Evolutionary conservation across 2,888 invertebrate genomes (phyloP).

Genomic region (Sclerodermus sp.): DNA sequence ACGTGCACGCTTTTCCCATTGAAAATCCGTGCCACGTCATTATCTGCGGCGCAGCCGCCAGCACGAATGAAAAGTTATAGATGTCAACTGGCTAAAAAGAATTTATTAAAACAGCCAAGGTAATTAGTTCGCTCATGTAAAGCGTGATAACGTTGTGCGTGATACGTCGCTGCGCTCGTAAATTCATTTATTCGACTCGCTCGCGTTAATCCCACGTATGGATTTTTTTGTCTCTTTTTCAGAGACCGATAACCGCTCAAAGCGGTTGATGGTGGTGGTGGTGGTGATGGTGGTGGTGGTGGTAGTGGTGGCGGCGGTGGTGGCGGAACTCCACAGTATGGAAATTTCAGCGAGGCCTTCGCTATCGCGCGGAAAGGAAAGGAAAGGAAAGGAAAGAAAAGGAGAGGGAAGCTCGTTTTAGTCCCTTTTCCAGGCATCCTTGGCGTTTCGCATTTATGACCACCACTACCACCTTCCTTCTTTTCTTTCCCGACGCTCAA

Average conservation of each 20-base stretch:
- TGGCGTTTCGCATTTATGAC: constrained; percentile 9
- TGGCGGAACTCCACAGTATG: too few species aligned
- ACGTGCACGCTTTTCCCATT: too few species aligned
- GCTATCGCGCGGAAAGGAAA: too few species aligned
- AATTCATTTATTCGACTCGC: constrained; percentile 10
- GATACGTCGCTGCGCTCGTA: constrained; percentile 7
- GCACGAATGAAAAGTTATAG: constrained; percentile 24
- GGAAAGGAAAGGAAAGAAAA: too few species aligned
- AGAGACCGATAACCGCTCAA: too few species aligned
- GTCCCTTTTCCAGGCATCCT: too few species aligned
- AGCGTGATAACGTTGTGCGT: constrained; percentile 5
- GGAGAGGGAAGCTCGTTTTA: too few species aligned
- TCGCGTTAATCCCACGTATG: neutral
- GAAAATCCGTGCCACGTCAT: neutral
- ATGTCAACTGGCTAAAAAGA: constrained; percentile 14
- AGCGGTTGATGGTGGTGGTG: too few species aligned
- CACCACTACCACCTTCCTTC: too few species aligned
- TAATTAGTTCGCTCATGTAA: neutral
- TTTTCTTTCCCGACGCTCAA: constrained; percentile 5
- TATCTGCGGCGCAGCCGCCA: constrained; percentile 11
- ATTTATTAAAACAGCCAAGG: constrained; percentile 22
- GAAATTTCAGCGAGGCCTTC: too few species aligned
- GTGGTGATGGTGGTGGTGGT: too few species aligned
- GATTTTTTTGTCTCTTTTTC: constrained; percentile 1
- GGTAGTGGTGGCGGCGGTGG: too few species aligned